phyloP scores from a whole-genome alignment of 2,113 vertebrate genomes.

The Plestiodon gilberti region DNA sequence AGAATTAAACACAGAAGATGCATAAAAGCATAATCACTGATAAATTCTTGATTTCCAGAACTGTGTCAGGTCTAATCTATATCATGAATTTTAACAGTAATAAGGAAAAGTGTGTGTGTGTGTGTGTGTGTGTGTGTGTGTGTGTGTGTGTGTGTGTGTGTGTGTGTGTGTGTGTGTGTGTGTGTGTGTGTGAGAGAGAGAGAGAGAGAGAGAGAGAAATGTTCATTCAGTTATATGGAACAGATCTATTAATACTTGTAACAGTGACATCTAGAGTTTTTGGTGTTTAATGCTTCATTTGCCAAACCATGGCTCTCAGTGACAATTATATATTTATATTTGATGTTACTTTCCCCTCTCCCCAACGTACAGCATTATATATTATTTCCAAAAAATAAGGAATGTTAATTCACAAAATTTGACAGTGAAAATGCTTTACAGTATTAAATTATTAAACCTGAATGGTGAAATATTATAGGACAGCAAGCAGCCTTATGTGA shows the following conservation, averaged over 20 bases:
- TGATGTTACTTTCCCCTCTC: neutral
- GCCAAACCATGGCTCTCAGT: neutral
- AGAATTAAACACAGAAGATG: accelerated
- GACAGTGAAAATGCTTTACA: conserved; percentile 9
- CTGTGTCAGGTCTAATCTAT: neutral
- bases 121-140: neutral
- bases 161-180: neutral
- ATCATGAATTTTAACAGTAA: neutral
- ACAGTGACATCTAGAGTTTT: conserved; percentile 18
- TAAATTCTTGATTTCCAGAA: neutral
- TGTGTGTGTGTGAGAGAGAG: neutral
- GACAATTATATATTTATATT: neutral
- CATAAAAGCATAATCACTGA: accelerated
- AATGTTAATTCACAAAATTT: neutral
- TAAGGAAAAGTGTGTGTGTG: neutral
- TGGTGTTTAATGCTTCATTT: conserved; percentile 7
- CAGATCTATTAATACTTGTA: conserved; percentile 15
- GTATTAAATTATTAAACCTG: conserved; percentile 51
- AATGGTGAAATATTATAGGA: conserved; percentile 58
- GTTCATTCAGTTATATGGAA: conserved; percentile 7
- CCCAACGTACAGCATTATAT: neutral
- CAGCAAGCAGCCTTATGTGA: conserved; percentile 16
- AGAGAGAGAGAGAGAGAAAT: neutral
- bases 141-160: neutral
- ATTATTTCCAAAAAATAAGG: neutral